Evolutionary conservation across 1,140 invertebrate genomes (phyloP).

Genomic region (Drosophila sucinea): DNA sequence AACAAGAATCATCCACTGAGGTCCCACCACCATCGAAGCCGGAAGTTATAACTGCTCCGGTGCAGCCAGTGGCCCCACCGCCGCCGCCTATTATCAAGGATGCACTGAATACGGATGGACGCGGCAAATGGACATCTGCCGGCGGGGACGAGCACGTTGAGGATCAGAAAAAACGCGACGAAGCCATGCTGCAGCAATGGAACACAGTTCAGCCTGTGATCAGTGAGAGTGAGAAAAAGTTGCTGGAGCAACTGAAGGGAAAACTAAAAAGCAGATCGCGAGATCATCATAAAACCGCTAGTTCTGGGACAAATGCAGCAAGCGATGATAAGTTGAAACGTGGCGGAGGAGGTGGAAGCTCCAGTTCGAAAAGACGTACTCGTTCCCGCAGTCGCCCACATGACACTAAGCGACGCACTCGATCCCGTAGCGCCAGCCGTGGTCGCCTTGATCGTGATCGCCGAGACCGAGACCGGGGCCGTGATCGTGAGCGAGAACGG

Average conservation of each 20-base stretch:
- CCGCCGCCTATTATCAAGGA: constrained; percentile 65
- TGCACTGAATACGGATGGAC: constrained; percentile 55
- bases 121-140: constrained; percentile 72
- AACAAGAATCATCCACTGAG: constrained; percentile 83
- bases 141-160: constrained; percentile 44
- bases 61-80: constrained; percentile 44
- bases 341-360: constrained; percentile 17
- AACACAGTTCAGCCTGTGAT: constrained; percentile 85
- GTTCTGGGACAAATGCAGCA: constrained; percentile 3
- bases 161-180: constrained; percentile 78
- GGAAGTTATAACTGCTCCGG: constrained; percentile 3
- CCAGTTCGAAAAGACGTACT: constrained; percentile 37
- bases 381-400: constrained; percentile 15
- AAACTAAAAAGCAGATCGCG: constrained; percentile 75
- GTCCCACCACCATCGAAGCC: neutral
- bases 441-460: constrained; percentile 49
- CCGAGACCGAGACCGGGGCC: constrained; percentile 49
- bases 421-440: constrained; percentile 64
- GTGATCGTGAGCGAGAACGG: constrained; percentile 52
- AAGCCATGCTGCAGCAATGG: constrained; percentile 86
- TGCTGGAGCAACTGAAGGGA: constrained; percentile 86
- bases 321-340: constrained; percentile 52
- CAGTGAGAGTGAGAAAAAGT: constrained; percentile 85
- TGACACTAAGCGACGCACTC: constrained; percentile 44
- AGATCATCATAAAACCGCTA: constrained; percentile 41